Conservation (phyloP, 2,113 vertebrate species). For the Antennarius striatus region DNA sequence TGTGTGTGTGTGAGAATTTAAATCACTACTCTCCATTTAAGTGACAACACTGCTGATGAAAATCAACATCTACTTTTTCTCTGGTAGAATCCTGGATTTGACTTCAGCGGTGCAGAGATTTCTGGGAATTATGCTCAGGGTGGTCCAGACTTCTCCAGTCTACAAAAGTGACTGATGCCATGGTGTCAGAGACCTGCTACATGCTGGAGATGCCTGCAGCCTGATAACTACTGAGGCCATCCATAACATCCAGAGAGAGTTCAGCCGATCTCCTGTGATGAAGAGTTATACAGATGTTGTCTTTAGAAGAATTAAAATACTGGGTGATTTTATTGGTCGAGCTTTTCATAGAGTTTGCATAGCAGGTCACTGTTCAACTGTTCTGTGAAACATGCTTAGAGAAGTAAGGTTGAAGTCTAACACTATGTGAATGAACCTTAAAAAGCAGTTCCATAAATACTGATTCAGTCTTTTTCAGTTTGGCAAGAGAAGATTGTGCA, state of each 20-base stretch:
- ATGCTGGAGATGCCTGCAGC: neutral
- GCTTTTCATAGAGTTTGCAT: neutral
- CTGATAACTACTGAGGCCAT: conserved; percentile 5
- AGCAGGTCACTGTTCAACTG: neutral
- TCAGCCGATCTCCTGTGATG: neutral
- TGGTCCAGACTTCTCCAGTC: conserved; percentile 93
- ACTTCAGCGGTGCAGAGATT: conserved; percentile 98
- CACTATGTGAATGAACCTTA: too few relatives aligned
- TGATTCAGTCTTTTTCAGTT: too few relatives aligned
- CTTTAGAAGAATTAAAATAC: conserved; percentile 1
- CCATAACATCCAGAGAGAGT: neutral
- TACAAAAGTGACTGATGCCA: conserved; percentile 75
- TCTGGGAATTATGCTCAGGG: conserved; percentile 95
- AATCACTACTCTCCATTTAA: neutral
- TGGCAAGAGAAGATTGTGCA: too few relatives aligned
- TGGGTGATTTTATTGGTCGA: neutral
- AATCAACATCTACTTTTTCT: neutral
- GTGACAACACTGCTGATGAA: neutral
- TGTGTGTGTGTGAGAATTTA: neutral
- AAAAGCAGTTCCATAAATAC: too few relatives aligned
- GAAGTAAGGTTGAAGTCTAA: too few relatives aligned
- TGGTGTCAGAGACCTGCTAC: neutral
- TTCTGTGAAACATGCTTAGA: too few relatives aligned
- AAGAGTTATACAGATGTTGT: neutral
- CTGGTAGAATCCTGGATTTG: conserved; percentile 95